phyloP scores from a whole-genome alignment of 2,797 vertebrate genomes.

The Sebastes miniatus region DNA sequence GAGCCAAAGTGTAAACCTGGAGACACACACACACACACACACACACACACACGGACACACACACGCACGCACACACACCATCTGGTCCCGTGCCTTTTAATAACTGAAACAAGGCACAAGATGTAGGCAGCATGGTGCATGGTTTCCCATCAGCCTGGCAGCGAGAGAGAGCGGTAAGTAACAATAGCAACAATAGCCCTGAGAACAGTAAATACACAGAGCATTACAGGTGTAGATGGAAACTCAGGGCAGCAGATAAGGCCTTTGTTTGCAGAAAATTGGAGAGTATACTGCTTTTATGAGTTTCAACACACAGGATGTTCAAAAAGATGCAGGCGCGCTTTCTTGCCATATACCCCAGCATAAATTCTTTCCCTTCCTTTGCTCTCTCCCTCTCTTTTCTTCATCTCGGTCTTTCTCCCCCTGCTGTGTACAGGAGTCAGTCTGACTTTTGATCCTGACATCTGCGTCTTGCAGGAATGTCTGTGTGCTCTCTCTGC shows the following conservation, averaged over 20 bases:
- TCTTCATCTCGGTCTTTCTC: slow-evolving; percentile 68
- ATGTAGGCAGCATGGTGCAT: slow-evolving; percentile 81
- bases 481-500: slow-evolving; percentile 93
- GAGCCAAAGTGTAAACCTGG: slow-evolving; percentile 81
- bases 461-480: slow-evolving; percentile 95
- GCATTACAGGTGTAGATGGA: slow-evolving; percentile 68
- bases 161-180: slow-evolving; percentile 72
- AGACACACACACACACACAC: slow-evolving; percentile 62
- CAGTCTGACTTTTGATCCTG: slow-evolving; percentile 84
- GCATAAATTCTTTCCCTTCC: slow-evolving; percentile 53
- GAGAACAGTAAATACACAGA: slow-evolving; percentile 70
- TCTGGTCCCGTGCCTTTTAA: slow-evolving; percentile 83
- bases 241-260: slow-evolving; percentile 20
- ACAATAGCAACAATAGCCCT: slow-evolving; percentile 69
- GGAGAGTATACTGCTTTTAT: slow-evolving; percentile 24
- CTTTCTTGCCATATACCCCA: slow-evolving; percentile 33
- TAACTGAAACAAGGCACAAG: slow-evolving; percentile 82
- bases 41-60: slow-evolving; percentile 40
- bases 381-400: slow-evolving; percentile 58
- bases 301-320: slow-evolving; percentile 30
- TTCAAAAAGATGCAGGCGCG: slow-evolving; percentile 41
- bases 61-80: slow-evolving; percentile 55
- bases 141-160: slow-evolving; percentile 80
- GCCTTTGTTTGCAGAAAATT: slow-evolving; percentile 52
- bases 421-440: slow-evolving; percentile 81